Conservation (phyloP, 2,113 vertebrate species). For the Aplodontia rufa region DNA sequence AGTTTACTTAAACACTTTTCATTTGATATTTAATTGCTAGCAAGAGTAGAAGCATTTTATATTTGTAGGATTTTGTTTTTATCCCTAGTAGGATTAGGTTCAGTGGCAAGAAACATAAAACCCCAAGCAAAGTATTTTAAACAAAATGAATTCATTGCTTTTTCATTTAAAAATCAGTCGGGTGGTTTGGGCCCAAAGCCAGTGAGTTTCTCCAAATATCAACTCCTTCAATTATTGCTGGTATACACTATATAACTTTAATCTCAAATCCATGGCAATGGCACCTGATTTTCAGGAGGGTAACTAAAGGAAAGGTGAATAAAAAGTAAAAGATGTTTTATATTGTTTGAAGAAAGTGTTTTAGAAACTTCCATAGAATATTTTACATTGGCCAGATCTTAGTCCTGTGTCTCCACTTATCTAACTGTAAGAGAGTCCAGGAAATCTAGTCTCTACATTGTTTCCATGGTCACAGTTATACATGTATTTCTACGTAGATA, state of each 20-base stretch:
- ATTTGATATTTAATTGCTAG: background rate
- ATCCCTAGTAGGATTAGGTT: background rate
- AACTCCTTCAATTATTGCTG: background rate
- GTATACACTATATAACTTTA: background rate
- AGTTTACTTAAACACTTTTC: background rate
- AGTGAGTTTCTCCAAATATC: background rate
- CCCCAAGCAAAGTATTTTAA: background rate
- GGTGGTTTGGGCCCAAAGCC: background rate
- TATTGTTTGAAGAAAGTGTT: background rate
- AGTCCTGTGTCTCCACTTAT: background rate
- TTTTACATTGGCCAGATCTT: background rate
- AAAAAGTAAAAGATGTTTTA: background rate
- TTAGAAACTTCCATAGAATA: background rate
- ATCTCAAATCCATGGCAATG: background rate
- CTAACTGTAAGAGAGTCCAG: background rate
- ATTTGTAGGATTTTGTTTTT: conserved; percentile 19
- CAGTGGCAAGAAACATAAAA: background rate
- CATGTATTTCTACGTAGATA: background rate
- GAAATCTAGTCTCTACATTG: background rate
- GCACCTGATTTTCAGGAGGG: background rate
- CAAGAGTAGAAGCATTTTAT: background rate
- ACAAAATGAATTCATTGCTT: background rate
- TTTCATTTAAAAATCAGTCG: background rate
- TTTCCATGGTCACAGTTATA: background rate
- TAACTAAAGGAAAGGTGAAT: background rate